Conservation (phyloP, 2,797 vertebrate genomes). For the Adrianichthys oophorus region DNA sequence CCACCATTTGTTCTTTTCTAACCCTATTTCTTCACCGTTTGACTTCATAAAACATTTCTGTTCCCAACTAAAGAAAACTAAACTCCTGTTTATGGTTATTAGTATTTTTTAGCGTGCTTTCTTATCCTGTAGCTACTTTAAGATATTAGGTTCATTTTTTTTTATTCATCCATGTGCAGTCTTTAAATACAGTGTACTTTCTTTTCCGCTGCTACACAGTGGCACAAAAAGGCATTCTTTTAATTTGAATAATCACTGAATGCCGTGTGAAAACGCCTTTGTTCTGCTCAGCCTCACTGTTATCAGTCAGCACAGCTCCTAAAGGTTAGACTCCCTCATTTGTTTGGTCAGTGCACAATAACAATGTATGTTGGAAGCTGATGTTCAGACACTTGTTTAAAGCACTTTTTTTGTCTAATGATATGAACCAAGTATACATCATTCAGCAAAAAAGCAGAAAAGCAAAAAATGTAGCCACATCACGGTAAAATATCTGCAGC, state of each 20-base stretch:
- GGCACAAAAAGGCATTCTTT: conserved; percentile 12
- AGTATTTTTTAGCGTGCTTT: too few species aligned
- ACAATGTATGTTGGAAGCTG: conserved; percentile 28
- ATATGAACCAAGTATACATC: conserved; percentile 20
- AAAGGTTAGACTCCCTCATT: conserved; percentile 25
- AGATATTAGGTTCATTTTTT: too few species aligned
- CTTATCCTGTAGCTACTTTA: too few species aligned
- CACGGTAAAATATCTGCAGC: conserved; percentile 24
- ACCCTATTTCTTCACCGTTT: too few species aligned
- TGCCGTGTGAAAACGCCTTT: conserved; percentile 22
- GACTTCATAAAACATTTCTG: too few species aligned
- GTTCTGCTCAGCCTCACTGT: conserved; percentile 12
- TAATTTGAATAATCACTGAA: conserved; percentile 20
- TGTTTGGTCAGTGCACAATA: conserved; percentile 29
- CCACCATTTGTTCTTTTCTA: too few species aligned
- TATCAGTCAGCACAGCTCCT: conserved; percentile 19
- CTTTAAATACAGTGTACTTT: not conserved
- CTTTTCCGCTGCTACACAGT: not conserved
- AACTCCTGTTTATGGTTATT: too few species aligned
- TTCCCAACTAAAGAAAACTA: too few species aligned
- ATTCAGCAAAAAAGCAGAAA: conserved; percentile 26
- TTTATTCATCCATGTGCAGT: not conserved
- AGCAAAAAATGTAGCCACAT: conserved; percentile 5
- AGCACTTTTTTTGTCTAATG: conserved; percentile 25
- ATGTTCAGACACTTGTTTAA: conserved; percentile 28